phyloP scores from a whole-genome alignment of 2,113 vertebrate genomes.

The Myiozetetes cayanensis region DNA sequence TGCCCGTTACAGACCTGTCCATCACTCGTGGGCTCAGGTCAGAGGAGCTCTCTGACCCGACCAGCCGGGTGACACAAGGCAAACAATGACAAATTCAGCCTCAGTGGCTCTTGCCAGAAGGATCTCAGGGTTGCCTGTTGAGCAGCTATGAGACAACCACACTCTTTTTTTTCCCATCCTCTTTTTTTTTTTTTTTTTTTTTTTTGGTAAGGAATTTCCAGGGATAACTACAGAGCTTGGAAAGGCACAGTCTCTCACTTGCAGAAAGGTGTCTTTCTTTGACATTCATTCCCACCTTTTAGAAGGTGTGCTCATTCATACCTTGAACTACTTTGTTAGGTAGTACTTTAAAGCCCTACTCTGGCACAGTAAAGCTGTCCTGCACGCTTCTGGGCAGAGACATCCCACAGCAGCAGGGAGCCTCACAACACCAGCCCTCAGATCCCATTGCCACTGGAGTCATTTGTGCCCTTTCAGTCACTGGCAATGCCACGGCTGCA shows the following conservation, averaged over 20 bases:
- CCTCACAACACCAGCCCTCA: not conserved
- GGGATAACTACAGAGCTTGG: not conserved
- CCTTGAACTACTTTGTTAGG: not conserved
- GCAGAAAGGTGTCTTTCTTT: not conserved
- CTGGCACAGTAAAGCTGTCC: not conserved
- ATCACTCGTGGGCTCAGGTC: constrained; percentile 47
- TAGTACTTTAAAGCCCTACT: not conserved
- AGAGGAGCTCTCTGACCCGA: constrained; percentile 61
- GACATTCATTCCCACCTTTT: not conserved
- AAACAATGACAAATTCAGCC: constrained; percentile 66
- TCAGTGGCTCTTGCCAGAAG: constrained; percentile 53
- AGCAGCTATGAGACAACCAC: not conserved
- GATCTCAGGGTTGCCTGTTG: constrained; percentile 26
- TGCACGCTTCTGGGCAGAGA: not conserved
- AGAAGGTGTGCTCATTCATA: not conserved
- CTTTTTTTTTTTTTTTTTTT: not conserved
- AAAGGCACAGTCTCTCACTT: not conserved
- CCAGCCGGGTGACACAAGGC: constrained; percentile 45
- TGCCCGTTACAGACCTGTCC: constrained; percentile 59
- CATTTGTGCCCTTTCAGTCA: not conserved
- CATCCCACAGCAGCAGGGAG: not conserved
- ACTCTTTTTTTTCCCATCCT: not conserved
- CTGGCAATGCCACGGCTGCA: fast-evolving
- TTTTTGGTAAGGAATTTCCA: not conserved
- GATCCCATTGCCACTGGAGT: not conserved